phyloP scores from a whole-genome alignment of 1,140 invertebrate species.

The Marisa cornuarietis region DNA sequence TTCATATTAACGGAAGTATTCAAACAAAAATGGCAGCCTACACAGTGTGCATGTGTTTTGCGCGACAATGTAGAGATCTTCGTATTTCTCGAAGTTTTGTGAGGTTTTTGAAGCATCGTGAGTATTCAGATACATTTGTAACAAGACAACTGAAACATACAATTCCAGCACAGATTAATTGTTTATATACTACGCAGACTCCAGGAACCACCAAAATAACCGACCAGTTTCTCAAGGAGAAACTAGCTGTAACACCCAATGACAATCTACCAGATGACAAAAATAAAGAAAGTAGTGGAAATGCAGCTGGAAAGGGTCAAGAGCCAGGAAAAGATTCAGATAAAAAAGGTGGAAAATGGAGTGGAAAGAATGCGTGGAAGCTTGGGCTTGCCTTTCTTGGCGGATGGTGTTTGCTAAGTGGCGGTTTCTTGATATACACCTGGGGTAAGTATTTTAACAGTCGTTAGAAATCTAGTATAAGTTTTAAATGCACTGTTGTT shows the following conservation, averaged over 20 bases:
- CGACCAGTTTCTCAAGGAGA: conserved; percentile 29
- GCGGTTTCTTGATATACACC: conserved; percentile 27
- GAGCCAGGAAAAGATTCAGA: conserved; percentile 16
- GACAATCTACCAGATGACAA: neutral
- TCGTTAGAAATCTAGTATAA: no score
- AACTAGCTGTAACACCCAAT: neutral
- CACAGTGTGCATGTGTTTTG: conserved; percentile 31
- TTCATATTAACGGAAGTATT: neutral
- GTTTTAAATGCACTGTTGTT: no score
- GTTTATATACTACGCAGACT: conserved; percentile 19
- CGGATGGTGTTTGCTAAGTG: conserved; percentile 24
- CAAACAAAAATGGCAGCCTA: conserved; percentile 32
- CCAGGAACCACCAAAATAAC: conserved; percentile 8
- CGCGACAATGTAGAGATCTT: conserved; percentile 7
- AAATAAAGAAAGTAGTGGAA: neutral
- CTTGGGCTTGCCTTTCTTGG: conserved; percentile 31
- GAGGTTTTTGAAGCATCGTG: neutral
- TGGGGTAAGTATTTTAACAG: conserved; percentile 27
- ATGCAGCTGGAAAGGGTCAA: conserved; percentile 8
- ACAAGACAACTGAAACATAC: neutral
- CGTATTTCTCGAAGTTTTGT: conserved; percentile 9
- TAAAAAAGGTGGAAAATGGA: conserved; percentile 29
- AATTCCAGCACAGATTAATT: neutral
- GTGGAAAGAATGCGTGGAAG: conserved; percentile 39
- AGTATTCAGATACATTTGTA: neutral